A percentile compares a stretch with the other conserved stretches of the same genome.
Conservation (phyloP, 2,888 invertebrate genomes). For the Elgonia sp. region DNA sequence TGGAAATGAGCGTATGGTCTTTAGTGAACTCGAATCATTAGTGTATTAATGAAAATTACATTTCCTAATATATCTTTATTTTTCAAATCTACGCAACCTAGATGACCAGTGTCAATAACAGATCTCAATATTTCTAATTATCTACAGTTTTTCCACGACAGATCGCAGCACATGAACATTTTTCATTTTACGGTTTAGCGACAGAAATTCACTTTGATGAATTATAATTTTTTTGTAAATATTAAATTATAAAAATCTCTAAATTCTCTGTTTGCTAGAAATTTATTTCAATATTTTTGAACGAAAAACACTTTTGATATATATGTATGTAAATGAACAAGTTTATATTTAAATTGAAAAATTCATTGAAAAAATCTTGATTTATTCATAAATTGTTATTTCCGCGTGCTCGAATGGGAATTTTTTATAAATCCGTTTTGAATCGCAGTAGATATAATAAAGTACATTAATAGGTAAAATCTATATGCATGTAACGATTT, state of each 20-base stretch:
- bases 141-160: background rate
- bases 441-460: background rate
- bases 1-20: slow-evolving; percentile 74
- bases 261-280: too few species aligned
- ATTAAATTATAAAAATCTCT: too few species aligned
- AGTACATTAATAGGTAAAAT: background rate
- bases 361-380: too few species aligned
- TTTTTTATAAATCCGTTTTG: background rate
- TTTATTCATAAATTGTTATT: too few species aligned
- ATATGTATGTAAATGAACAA: too few species aligned
- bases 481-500: background rate
- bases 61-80: slow-evolving; percentile 46
- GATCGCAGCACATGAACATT: too few species aligned
- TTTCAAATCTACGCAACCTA: slow-evolving; percentile 17
- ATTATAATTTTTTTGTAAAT: too few species aligned
- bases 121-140: background rate
- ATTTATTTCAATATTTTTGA: too few species aligned
- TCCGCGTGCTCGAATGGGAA: background rate
- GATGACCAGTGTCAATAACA: slow-evolving; percentile 11
- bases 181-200: too few species aligned
- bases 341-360: too few species aligned
- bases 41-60: slow-evolving; percentile 65
- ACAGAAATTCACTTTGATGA: too few species aligned
- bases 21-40: slow-evolving; percentile 65
- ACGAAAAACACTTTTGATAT: too few species aligned